Evolutionary conservation across 2,888 invertebrate genomes (phyloP), one percentile per base, ranked within the genome.

Genomic region (Caenorhabditis auriculariae): DNA sequence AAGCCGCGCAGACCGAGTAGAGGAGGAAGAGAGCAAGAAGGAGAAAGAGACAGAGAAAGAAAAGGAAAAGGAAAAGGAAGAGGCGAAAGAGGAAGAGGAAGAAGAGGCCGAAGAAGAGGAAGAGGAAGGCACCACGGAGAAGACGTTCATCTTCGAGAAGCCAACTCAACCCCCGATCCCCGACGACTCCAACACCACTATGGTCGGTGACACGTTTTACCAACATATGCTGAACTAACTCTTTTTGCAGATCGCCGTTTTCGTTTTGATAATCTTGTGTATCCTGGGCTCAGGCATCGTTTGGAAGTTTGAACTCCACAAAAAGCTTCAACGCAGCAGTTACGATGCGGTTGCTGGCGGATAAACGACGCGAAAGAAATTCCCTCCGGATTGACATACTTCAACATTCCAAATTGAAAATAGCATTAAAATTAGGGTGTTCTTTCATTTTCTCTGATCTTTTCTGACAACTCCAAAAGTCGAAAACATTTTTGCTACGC

Each of bases 331-430:
- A 77, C 77, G 83, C 9, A 69, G 74, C n/a, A 78, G 70, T 60
- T 82, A 82, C 50, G 77, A 73, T 45, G 76, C 76, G 1, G 82
- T 80, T 3, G 74, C 78, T 12, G 76, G 70, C 6, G 77, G 77
- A 59, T 77, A 72, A 74, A n/a, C n/a, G n/a, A n/a, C n/a, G n/a
- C n/a, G n/a, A n/a, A 35, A 12, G 21, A 19, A 35, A 35, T 35
- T 35, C 12, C 35, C n/a, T n/a, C n/a, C n/a, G n/a, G n/a, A 9
- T 32, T 15, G 32, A 7, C 32, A 7, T 15, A 32, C 32, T 15
- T 9, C 32, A 7, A 32, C 15, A 32, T 32, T 9, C 15, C 32
- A 32, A 9, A 32, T 15, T 32, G 15, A 7, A 9, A n/a, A n/a
- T n/a, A n/a, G n/a, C n/a, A n/a, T n/a, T 54, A 41, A 39, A 9